These are phyloP conservation scores for Chroicocephalus ridibundus DNA, from an alignment of 2,113 vertebrate genomes.

Conservation along the genomic window DNA sequence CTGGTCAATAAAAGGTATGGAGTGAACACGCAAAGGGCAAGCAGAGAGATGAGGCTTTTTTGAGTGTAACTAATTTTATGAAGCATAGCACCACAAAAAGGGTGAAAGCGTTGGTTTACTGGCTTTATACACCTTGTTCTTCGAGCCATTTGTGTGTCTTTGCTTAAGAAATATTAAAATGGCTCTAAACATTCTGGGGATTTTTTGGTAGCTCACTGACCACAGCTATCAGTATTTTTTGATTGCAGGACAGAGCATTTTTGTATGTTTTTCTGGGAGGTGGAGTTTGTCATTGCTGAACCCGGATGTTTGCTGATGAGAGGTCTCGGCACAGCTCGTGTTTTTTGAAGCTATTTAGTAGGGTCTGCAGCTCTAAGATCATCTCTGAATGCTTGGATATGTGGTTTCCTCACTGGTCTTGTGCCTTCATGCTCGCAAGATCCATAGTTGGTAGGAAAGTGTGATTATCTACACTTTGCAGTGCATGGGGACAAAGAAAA, in stretches of 20 bases:
- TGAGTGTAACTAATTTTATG: not conserved
- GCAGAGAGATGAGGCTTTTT: not conserved
- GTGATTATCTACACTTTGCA: not conserved
- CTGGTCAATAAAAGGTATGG: not conserved
- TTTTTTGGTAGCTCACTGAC: not conserved
- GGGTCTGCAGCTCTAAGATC: not conserved
- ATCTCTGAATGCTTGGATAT: not conserved
- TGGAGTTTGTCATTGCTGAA: not conserved
- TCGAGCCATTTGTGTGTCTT: not conserved
- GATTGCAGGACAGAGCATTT: not conserved
- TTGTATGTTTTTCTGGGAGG: not conserved
- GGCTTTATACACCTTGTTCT: not conserved
- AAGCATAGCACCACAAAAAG: not conserved
- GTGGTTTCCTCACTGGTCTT: not conserved
- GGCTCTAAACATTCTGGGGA: accelerated
- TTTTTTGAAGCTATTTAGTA: not conserved
- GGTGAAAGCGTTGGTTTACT: not conserved
- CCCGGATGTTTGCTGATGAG: not conserved
- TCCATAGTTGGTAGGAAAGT: not conserved
- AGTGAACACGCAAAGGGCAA: not conserved
- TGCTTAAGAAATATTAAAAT: not conserved
- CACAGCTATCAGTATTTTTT: not conserved
- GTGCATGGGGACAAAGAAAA: not conserved
- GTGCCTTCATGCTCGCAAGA: not conserved
- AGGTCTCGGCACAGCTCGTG: not conserved